Evolutionary conservation across 2,888 invertebrate genomes (phyloP).

Genomic region (Hecatera dysodea): DNA sequence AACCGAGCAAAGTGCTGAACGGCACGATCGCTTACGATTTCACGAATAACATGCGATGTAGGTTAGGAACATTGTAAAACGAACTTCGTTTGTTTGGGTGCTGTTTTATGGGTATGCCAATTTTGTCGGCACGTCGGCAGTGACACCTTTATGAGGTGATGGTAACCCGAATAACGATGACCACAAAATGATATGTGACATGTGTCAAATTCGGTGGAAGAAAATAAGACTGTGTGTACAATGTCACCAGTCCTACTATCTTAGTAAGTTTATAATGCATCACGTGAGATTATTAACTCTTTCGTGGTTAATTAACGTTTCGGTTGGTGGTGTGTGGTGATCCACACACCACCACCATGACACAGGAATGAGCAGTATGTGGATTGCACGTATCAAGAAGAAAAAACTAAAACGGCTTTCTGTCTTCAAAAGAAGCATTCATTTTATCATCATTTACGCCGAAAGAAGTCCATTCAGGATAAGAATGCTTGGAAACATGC

Average conservation of each 20-base stretch:
- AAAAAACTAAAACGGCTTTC: no score
- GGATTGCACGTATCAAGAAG: no score
- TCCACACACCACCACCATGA: no score
- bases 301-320: no score
- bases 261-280: no score
- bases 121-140: conserved; percentile 40
- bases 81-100: conserved; percentile 37
- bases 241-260: no score
- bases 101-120: conserved; percentile 45
- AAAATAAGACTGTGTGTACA: not conserved
- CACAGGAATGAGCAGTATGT: no score
- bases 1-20: conserved; percentile 46
- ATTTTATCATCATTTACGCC: not conserved
- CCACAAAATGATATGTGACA: conserved; percentile 8
- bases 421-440: not conserved
- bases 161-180: conserved; percentile 22
- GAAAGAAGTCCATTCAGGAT: not conserved
- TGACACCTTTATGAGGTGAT: conserved; percentile 12
- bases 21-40: conserved; percentile 58
- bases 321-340: no score
- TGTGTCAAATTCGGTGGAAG: not conserved
- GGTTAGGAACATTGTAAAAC: conserved; percentile 65
- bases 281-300: no score
- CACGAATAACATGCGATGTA: conserved; percentile 50
- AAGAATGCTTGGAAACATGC: no score